phyloP scores from a whole-genome alignment of 1,140 invertebrate species.

The Dendroctonus valens region DNA sequence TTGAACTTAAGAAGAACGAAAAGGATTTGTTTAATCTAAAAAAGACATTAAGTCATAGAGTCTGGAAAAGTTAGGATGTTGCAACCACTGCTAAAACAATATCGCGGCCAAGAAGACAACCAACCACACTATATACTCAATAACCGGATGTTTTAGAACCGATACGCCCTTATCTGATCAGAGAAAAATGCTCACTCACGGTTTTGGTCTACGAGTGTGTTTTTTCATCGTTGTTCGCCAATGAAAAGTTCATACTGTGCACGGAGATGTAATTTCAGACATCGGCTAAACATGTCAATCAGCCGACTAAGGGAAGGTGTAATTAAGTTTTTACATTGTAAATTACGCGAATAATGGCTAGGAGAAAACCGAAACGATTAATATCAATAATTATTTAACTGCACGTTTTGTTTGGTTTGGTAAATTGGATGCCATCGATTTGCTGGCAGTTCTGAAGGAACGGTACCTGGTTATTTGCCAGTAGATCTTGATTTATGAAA shows the following conservation, averaged over 20 bases:
- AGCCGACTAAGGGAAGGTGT: constrained; percentile 3
- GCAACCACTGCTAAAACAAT: not conserved
- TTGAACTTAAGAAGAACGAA: too few species aligned
- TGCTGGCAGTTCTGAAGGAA: not conserved
- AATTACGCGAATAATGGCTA: constrained; percentile 6
- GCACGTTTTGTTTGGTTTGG: not conserved
- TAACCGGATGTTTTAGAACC: constrained; percentile 13
- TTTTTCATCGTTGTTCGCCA: not conserved
- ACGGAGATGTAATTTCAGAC: not conserved
- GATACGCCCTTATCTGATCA: not conserved
- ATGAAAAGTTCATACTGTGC: constrained; percentile 18
- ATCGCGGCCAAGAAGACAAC: constrained; percentile 7
- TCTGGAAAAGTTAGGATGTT: not conserved
- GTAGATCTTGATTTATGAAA: too few species aligned
- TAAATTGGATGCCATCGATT: not conserved
- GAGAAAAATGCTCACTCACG: constrained; percentile 20
- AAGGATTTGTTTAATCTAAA: too few species aligned
- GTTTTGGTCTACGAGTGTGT: constrained; percentile 7
- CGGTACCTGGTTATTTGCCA: too few species aligned
- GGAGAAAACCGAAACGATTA: not conserved
- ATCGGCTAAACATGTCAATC: constrained; percentile 17
- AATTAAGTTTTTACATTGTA: constrained; percentile 10
- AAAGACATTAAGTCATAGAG: too few species aligned
- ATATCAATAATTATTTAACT: constrained; percentile 13
- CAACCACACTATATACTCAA: constrained; percentile 5